Evolutionary conservation across 2,113 vertebrate genomes (phyloP), one percentile per base, ranked within the genome.

Genomic region (Campylorhamphus procurvoides): DNA sequence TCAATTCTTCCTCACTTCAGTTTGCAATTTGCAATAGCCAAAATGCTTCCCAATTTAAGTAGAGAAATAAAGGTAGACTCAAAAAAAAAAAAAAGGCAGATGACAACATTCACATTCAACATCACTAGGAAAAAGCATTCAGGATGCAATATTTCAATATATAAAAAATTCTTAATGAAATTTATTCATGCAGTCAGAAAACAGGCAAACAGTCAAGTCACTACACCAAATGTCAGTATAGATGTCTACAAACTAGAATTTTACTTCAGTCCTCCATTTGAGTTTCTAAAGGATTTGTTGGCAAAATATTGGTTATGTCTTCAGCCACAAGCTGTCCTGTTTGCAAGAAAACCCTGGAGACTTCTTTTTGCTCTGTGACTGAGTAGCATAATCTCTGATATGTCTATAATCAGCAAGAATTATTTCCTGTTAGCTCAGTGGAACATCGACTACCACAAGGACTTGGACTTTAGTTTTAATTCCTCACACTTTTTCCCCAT

Each of bases 401-500:
- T n/a, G 87, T 9, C 72, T 95, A 83, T 79, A 93, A 96, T 86
- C 82, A 96, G 89, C 53, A 97, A 77, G 58, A 93, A 87, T 78
- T 89, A 81, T 74, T 96, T 97, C 84, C 88, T 50, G 3, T 80
- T 94, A 97, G 85, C 78, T 93, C 73, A 92, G 33, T 87, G 84
- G 88, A 96, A 94, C 73, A 95, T 83, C 25, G 73, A 59, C 92
- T 97, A 93, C 94, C 78, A 97, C 7, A 79, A 92, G 72, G 88
- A 95, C 89, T 76, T 87, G 69, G 89, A 93, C 40, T 79, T 87
- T 0, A 6, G 50, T 91, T 93, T 91, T 92, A 92, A 96, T 91
- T 94, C 33, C 69, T 95, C 66, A 79, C 62, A 56, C 31, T 59
- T 91, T 82, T 91, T 42, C 69, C 18, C 35, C n/a, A 93, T 76